Evolutionary conservation across 1,140 invertebrate genomes (phyloP).

Genomic region (Cepaea nemoralis): DNA sequence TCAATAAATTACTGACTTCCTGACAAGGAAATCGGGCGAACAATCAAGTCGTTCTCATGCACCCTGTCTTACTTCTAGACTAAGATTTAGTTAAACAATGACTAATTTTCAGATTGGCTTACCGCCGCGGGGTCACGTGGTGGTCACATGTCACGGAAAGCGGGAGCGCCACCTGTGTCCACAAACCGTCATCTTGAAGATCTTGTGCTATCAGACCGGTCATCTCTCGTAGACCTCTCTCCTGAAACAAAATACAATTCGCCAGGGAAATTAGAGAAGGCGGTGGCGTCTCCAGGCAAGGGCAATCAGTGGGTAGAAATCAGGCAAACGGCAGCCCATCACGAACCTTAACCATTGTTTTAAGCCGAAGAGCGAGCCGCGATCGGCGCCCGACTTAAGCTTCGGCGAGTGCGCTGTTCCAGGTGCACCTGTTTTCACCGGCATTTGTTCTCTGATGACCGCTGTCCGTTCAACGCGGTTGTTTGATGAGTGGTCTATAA

Average conservation of each 20-base stretch:
- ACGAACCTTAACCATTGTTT: too few species aligned
- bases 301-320: neutral
- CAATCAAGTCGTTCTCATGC: neutral
- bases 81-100: neutral
- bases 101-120: neutral
- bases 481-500: too few species aligned
- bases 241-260: neutral
- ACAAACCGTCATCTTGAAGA: neutral
- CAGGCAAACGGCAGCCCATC: neutral
- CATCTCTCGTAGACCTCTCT: neutral
- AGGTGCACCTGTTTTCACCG: too few species aligned
- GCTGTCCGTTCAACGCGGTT: too few species aligned
- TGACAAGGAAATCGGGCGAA: neutral
- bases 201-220: neutral
- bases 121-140: neutral
- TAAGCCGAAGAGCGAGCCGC: too few species aligned
- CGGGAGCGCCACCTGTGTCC: constrained; percentile 4
- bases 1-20: neutral
- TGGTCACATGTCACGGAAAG: neutral
- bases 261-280: neutral
- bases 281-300: neutral
- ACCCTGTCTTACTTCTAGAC: neutral
- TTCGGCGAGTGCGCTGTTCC: too few species aligned
- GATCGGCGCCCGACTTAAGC: too few species aligned
- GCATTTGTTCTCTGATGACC: too few species aligned